Evolutionary conservation across 2,888 invertebrate genomes (phyloP).

Genomic region (Euzetes globulus): DNA sequence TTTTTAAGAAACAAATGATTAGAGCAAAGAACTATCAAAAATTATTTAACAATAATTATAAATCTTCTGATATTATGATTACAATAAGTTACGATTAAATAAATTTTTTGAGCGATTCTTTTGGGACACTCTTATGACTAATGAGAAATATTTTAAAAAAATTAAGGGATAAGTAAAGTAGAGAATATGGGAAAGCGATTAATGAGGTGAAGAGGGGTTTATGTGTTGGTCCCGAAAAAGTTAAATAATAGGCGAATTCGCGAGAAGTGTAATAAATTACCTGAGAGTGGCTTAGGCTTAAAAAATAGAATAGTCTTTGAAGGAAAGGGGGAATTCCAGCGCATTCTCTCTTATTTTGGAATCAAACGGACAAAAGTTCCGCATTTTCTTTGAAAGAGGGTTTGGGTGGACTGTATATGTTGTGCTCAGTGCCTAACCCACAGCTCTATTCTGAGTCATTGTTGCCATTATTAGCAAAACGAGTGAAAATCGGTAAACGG

Average conservation of each 20-base stretch:
- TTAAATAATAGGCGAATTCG: conserved; percentile 4
- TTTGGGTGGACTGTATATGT: conserved; percentile 1
- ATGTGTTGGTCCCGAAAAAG: conserved; percentile 19
- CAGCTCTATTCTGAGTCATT: conserved; percentile 20
- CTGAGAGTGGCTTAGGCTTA: conserved; percentile 20
- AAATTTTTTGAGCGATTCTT: conserved; percentile 20
- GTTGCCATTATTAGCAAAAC: conserved; percentile 42
- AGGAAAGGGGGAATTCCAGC: background rate
- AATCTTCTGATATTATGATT: background rate
- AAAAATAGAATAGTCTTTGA: background rate
- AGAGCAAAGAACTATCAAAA: background rate
- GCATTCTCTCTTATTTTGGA: background rate
- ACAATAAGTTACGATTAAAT: conserved; percentile 1
- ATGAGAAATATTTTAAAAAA: background rate
- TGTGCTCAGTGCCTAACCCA: background rate
- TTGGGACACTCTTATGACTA: background rate
- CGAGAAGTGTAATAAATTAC: conserved; percentile 18
- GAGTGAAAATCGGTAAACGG: conserved; percentile 41
- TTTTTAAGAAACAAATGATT: too few species aligned
- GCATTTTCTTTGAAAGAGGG: background rate
- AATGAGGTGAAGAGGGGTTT: background rate
- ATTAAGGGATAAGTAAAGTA: background rate
- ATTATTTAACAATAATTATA: background rate
- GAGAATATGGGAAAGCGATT: too few species aligned
- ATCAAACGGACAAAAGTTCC: background rate